Conservation (phyloP, 2,888 invertebrate species). For the Tryphoninae sp. region DNA sequence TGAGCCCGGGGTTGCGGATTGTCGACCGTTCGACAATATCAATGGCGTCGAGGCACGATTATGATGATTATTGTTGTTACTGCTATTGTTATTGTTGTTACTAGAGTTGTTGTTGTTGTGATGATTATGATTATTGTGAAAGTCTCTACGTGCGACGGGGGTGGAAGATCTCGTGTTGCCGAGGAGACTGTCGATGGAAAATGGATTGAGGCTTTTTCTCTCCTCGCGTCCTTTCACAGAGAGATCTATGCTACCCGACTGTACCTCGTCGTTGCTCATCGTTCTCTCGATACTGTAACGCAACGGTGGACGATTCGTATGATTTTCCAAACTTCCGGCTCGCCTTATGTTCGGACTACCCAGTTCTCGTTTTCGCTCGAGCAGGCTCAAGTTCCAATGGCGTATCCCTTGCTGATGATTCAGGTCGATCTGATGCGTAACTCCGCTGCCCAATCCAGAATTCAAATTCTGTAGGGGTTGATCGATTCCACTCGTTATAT, state of each 20-base stretch:
- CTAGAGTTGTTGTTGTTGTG: slow-evolving; percentile 57
- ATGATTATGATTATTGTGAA: slow-evolving; percentile 67
- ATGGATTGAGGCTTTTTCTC: slow-evolving; percentile 89
- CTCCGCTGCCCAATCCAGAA: slow-evolving; percentile 59
- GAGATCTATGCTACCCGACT: slow-evolving; percentile 79
- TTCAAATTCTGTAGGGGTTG: slow-evolving; percentile 70
- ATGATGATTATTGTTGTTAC: slow-evolving; percentile 65
- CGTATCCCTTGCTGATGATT: slow-evolving; percentile 79
- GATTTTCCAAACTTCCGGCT: slow-evolving; percentile 26
- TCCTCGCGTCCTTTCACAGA: slow-evolving; percentile 83
- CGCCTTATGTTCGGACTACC: slow-evolving; percentile 66
- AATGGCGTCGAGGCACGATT: slow-evolving; percentile 75
- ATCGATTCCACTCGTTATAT: slow-evolving; percentile 57
- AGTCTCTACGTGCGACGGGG: slow-evolving; percentile 57
- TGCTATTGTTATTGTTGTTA: slow-evolving; percentile 23
- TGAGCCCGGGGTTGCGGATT: slow-evolving; percentile 75
- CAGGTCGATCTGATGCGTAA: slow-evolving; percentile 72
- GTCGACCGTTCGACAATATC: slow-evolving; percentile 74
- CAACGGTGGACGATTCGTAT: slow-evolving; percentile 53
- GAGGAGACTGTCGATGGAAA: slow-evolving; percentile 94
- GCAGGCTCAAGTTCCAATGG: slow-evolving; percentile 79
- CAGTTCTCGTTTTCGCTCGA: slow-evolving; percentile 82
- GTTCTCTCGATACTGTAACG: slow-evolving; percentile 56
- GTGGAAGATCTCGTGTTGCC: slow-evolving; percentile 74
- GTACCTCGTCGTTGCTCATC: slow-evolving; percentile 77